Conservation (phyloP, 2,888 invertebrate species). For the Dryadula phaetusa region DNA sequence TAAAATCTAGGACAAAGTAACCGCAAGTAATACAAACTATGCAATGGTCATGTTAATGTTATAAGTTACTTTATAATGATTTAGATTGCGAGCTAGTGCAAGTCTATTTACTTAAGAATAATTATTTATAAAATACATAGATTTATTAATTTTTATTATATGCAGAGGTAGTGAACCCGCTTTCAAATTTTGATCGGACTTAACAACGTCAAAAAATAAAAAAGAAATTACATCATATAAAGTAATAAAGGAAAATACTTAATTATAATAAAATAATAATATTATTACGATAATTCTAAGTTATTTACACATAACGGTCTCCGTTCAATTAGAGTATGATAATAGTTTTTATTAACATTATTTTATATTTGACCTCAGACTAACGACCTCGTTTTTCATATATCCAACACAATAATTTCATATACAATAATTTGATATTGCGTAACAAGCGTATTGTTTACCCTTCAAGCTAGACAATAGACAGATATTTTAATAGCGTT, state of each 20-base stretch:
- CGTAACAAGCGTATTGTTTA: conserved; percentile 34
- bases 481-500: conserved; percentile 38
- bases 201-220: too few species aligned
- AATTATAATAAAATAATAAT: too few species aligned
- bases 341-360: conserved; percentile 18
- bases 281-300: too few species aligned
- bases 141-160: too few species aligned
- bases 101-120: background rate
- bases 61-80: conserved; percentile 7
- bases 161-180: too few species aligned
- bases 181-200: too few species aligned
- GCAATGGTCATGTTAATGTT: conserved; percentile 22
- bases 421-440: conserved; percentile 31
- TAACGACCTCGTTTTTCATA: conserved; percentile 25
- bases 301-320: background rate
- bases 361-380: conserved; percentile 30
- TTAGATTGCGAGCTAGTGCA: background rate
- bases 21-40: conserved; percentile 30
- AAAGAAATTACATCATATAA: too few species aligned
- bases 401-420: conserved; percentile 24
- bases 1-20: conserved; percentile 30
- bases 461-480: conserved; percentile 38
- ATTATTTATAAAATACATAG: background rate
- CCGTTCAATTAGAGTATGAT: conserved; percentile 1
- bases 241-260: too few species aligned